These are phyloP conservation scores for Aleiodes sp. DNA, from an alignment of 1,140 invertebrate species.

Conservation along the genomic window DNA sequence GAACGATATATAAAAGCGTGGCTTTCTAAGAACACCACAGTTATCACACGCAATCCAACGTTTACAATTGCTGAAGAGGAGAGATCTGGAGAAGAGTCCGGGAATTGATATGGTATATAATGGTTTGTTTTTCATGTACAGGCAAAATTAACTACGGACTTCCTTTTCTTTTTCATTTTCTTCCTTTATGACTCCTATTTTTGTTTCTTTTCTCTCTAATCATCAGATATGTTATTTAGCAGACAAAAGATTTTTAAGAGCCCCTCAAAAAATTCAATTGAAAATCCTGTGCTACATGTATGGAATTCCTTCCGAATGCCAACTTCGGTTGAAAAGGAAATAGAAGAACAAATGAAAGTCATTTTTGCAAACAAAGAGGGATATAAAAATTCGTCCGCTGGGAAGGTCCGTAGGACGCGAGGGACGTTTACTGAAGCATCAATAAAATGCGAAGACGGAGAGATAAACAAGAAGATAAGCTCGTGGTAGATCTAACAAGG, in stretches of 20 bases:
- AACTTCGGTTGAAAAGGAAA: not conserved
- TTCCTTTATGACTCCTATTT: not conserved
- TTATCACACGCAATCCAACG: not conserved
- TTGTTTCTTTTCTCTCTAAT: not conserved
- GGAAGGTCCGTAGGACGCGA: not conserved
- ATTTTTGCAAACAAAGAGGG: slow-evolving; percentile 8
- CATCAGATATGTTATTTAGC: not conserved
- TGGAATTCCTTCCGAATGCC: not conserved
- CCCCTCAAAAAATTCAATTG: not conserved
- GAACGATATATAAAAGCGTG: not conserved
- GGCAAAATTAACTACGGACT: too few relatives aligned
- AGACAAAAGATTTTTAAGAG: not conserved
- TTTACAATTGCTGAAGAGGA: not conserved
- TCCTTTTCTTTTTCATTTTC: too few relatives aligned
- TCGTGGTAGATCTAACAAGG: not conserved
- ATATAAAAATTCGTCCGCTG: slow-evolving; percentile 2
- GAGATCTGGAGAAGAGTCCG: not conserved
- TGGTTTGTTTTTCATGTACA: not conserved
- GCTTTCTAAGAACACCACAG: not conserved
- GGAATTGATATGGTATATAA: not conserved
- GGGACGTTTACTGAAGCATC: slow-evolving; percentile 7
- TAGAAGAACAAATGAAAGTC: slow-evolving; percentile 1
- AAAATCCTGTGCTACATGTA: not conserved
- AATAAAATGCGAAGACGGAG: slow-evolving; percentile 5
- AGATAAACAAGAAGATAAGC: slow-evolving; percentile 2